Conservation (phyloP, 92 coral and sea anemone genomes). For the Micromussa lordhowensis region DNA sequence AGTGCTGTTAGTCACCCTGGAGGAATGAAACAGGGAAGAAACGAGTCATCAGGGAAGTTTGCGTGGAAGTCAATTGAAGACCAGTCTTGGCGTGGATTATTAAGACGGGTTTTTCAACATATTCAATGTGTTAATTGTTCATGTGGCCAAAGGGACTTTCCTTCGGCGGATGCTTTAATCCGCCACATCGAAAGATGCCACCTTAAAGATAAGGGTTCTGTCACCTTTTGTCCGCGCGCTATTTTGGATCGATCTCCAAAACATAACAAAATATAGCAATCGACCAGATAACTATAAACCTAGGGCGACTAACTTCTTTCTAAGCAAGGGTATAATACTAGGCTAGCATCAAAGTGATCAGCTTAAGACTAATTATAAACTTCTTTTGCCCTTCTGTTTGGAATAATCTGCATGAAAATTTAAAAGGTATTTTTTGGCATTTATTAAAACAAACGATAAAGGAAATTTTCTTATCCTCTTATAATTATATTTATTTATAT, state of each 20-base stretch:
- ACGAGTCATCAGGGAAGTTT: conserved; percentile 44
- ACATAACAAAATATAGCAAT: neutral
- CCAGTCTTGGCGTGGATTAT: conserved; percentile 39
- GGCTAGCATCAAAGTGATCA: no score
- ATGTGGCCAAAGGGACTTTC: no score
- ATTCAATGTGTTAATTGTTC: conserved; percentile 20
- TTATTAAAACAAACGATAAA: no score
- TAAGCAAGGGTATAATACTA: no score
- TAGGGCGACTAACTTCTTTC: no score
- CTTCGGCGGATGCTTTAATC: conserved; percentile 39
- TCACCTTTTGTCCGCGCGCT: neutral
- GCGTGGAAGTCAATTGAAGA: conserved; percentile 40
- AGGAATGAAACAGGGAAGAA: conserved; percentile 41
- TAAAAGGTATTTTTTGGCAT: no score
- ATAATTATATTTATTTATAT: no score
- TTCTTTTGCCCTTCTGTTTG: no score
- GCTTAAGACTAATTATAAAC: no score
- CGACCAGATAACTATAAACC: no score
- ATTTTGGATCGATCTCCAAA: neutral
- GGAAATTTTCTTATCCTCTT: no score
- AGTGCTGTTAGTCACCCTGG: conserved; percentile 35
- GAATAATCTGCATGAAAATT: no score
- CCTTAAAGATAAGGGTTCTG: conserved; percentile 23
- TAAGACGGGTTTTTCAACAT: conserved; percentile 30
- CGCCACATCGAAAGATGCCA: conserved; percentile 46